Base-by-base conservation (phyloP, 2,113 vertebrate genomes). In the Sceloporus undulatus region DNA sequence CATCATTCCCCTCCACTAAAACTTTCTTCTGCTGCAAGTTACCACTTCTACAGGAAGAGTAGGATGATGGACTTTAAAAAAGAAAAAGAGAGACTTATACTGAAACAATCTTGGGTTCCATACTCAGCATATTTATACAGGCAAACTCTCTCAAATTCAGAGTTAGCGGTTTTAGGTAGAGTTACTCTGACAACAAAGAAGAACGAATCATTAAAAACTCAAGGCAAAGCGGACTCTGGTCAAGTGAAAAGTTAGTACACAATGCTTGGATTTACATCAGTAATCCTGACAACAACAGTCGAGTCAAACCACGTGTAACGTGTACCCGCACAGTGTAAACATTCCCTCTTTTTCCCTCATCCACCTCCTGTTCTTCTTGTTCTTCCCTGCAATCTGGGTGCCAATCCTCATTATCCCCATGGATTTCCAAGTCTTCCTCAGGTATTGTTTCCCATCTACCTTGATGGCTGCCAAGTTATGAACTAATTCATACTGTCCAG, bases 401-500 rank as follows among this genome's bases (percentile, higher is more conserved):
- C 98, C 0, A 98, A 56, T 99, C 99, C 89, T 98, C 96, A 1
- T 94, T 96, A 85, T 98, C 98, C 40, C 97, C 97, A 0, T 96
- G 97, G 85, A 98, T 97, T 94, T 98, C 98, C 92, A 99, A 94
- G 94, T 99, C 98, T 95, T 99, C 97, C 90, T 97, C 96, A 0
- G 98, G 98, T 52, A 99, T 98, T 0, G 98, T 99, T 86, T 99
- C 98, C 98, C 99, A 99, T 90, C 96, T 97, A 5, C 98, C 97
- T 29, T 98, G 95, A 95, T 99, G 98, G 98, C 98, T 1, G 95
- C 98, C 93, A 99, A 94, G 86, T 97, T 97, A 88, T 99, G 98
- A 40, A 99, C 98, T 82, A 99, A 97, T 95, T 99, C 98, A 18
- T 98, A 99, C 91, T 99, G 98, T 84, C 98, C 98, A 0, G 99